A percentile compares a stretch with the other conserved stretches of the same genome.
These are phyloP conservation scores for Drosophila robusta DNA, from an alignment of 2,888 invertebrate species.

Conservation along the genomic window DNA sequence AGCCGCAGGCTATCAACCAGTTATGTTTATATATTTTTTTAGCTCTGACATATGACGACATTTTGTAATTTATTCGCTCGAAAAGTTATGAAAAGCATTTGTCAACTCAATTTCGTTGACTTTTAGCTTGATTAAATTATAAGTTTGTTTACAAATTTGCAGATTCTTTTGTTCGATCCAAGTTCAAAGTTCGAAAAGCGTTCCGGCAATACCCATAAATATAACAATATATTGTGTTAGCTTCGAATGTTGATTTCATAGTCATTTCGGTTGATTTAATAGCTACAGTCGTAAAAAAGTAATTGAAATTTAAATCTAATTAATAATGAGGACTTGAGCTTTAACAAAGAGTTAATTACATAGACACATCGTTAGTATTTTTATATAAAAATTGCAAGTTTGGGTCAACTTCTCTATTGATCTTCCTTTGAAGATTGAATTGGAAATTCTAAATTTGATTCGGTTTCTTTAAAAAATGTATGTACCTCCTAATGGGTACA, in stretches of 20 bases:
- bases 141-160: constrained; percentile 26
- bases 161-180: constrained; percentile 29
- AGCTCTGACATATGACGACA: constrained; percentile 37
- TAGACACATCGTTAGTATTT: background rate
- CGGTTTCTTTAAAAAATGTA: too few species aligned
- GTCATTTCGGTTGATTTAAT: background rate
- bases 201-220: background rate
- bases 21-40: constrained; percentile 11
- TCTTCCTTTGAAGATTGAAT: too few species aligned
- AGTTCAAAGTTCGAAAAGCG: constrained; percentile 49
- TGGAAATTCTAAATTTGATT: too few species aligned
- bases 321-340: background rate
- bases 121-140: constrained; percentile 18
- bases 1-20: constrained; percentile 28
- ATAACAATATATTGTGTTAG: background rate
- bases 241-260: background rate
- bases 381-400: background rate
- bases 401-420: background rate
- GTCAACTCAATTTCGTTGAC: constrained; percentile 21
- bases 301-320: constrained; percentile 1
- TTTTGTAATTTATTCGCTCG: constrained; percentile 41
- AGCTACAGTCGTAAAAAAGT: background rate
- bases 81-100: constrained; percentile 29
- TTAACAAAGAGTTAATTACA: background rate
- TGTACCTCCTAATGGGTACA: too few species aligned